These are phyloP conservation scores for Zosterops hypoxanthus DNA, from an alignment of 2,113 vertebrate genomes.

Conservation along the genomic window DNA sequence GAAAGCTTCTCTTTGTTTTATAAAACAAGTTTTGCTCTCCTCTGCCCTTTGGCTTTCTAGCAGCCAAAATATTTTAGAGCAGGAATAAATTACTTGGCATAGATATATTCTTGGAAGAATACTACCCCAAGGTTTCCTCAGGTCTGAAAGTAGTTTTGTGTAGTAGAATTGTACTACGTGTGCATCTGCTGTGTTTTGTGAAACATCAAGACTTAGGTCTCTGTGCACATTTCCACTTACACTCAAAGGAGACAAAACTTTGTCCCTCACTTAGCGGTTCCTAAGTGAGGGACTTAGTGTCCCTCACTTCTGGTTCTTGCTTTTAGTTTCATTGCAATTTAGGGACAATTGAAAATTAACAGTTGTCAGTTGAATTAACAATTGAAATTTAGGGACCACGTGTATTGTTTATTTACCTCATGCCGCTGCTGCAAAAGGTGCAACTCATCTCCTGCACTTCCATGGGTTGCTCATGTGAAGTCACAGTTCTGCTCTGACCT, in stretches of 20 bases:
- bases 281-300: too few relatives aligned
- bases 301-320: background rate
- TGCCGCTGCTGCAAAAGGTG: background rate
- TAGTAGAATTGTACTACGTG: background rate
- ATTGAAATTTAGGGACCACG: background rate
- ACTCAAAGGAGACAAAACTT: background rate
- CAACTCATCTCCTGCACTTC: background rate
- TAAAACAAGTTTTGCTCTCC: background rate
- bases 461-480: accelerated
- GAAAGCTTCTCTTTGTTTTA: background rate
- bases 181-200: background rate
- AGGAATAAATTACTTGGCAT: background rate
- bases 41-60: background rate
- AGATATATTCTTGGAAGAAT: background rate
- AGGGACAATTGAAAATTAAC: too few relatives aligned
- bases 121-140: background rate
- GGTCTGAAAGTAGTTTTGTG: background rate
- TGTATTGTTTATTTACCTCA: background rate
- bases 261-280: background rate
- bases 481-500: background rate
- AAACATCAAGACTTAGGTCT: background rate
- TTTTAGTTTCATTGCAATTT: background rate
- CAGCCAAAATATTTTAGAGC: background rate
- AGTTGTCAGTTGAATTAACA: too few relatives aligned
- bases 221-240: background rate